A percentile compares a stretch with the other conserved stretches of the same genome.
These are phyloP conservation scores for Hydrocynus forskahlii DNA, from an alignment of 2,797 vertebrate species.

Conservation along the genomic window DNA sequence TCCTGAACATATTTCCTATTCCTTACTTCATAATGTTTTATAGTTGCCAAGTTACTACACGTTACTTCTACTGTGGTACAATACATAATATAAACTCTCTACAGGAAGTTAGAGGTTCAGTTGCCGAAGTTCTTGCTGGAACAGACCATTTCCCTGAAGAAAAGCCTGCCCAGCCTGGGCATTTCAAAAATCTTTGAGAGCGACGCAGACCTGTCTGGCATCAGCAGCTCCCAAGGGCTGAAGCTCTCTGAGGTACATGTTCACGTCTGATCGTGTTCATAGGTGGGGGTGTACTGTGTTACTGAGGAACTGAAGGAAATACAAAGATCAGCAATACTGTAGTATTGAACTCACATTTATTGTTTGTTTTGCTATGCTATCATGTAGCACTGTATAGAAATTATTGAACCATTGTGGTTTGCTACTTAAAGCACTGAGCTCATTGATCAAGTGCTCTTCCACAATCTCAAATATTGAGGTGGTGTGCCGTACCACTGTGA, in stretches of 20 bases:
- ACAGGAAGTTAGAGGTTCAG: conserved; percentile 80
- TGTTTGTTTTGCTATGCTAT: background rate
- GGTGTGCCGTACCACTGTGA: too few species aligned
- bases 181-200: conserved; percentile 69
- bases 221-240: conserved; percentile 59
- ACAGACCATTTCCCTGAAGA: conserved; percentile 64
- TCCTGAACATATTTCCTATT: too few species aligned
- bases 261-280: background rate
- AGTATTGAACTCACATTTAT: background rate
- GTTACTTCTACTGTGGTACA: background rate
- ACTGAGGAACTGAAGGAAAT: background rate
- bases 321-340: background rate
- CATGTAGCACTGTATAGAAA: background rate
- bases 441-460: background rate
- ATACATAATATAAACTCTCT: background rate
- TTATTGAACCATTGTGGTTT: background rate
- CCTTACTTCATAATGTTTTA: too few species aligned
- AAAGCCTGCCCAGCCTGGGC: conserved; percentile 62
- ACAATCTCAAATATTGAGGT: too few species aligned
- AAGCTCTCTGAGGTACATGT: conserved; percentile 72
- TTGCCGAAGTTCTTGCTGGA: conserved; percentile 74
- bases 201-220: conserved; percentile 64
- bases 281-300: background rate
- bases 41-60: background rate
- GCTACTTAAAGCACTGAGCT: background rate